phyloP scores from a whole-genome alignment of 2,113 vertebrate genomes.

The Corythoichthys haematopterus region DNA sequence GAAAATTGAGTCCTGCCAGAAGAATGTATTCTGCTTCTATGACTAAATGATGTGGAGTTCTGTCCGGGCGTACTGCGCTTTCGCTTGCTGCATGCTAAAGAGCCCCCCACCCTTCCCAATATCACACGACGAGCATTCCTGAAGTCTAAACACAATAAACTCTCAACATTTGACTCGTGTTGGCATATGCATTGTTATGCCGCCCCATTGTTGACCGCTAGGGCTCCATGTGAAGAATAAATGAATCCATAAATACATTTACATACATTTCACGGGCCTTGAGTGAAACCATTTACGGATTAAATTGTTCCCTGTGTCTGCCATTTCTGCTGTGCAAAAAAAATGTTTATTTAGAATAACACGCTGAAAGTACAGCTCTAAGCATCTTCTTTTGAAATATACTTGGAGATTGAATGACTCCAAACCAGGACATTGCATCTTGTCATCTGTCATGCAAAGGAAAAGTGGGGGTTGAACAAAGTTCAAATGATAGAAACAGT shows the following conservation, averaged over 20 bases:
- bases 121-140: conserved; percentile 35
- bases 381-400: too few species aligned
- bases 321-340: neutral
- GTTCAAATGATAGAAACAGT: neutral
- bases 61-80: conserved; percentile 1
- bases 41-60: conserved; percentile 11
- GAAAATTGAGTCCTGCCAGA: conserved; percentile 1
- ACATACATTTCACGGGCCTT: conserved; percentile 53
- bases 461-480: conserved; percentile 44
- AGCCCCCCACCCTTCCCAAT: conserved; percentile 13
- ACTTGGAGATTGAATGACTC: neutral
- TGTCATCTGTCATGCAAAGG: conserved; percentile 61
- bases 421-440: conserved; percentile 61
- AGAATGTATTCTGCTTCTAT: neutral
- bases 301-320: conserved; percentile 40
- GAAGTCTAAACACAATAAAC: conserved; percentile 53
- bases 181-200: conserved; percentile 54
- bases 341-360: neutral
- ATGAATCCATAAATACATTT: conserved; percentile 66
- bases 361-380: too few species aligned
- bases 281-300: conserved; percentile 57
- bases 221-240: conserved; percentile 44
- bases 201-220: conserved; percentile 47
- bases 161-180: conserved; percentile 56
- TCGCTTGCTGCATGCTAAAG: conserved; percentile 29